Percentiles rank a stretch among this genome's conserved stretches.
Conservation (phyloP, 2,113 vertebrate species). For the Leiothrix lutea region DNA sequence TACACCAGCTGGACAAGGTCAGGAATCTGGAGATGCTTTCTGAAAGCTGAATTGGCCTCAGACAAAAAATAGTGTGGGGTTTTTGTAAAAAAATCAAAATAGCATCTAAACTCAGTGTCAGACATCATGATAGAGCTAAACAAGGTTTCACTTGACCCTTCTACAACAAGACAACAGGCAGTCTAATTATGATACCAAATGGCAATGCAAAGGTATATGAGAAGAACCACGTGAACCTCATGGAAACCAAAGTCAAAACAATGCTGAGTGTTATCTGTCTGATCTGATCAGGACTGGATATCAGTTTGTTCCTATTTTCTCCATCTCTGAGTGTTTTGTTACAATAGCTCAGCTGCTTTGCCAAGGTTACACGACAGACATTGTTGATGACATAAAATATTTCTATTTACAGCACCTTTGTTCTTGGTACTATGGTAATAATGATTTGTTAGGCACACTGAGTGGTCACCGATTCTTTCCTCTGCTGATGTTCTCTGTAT, state of each 20-base stretch:
- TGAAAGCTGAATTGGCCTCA: slow-evolving; percentile 21
- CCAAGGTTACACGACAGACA: slow-evolving; percentile 37
- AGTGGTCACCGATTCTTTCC: slow-evolving; percentile 60
- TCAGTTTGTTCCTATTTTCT: slow-evolving; percentile 6
- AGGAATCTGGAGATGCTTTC: slow-evolving; percentile 17
- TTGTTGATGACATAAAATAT: slow-evolving; percentile 54
- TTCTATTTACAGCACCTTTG: slow-evolving; percentile 70
- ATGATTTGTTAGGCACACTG: slow-evolving; percentile 69
- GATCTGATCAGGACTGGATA: neutral
- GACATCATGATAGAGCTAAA: neutral
- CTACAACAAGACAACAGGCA: neutral
- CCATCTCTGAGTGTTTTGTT: slow-evolving; percentile 20
- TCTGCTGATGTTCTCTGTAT: slow-evolving; percentile 24
- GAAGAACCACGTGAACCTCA: neutral
- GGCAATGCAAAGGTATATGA: neutral
- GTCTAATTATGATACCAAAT: neutral
- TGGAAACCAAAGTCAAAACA: neutral
- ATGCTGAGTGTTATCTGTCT: neutral
- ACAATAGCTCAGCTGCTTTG: slow-evolving; percentile 50
- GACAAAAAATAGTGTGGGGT: neutral
- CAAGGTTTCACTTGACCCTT: neutral
- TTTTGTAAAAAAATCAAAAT: neutral
- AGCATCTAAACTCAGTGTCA: slow-evolving; percentile 28
- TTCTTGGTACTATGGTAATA: slow-evolving; percentile 64
- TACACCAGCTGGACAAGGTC: neutral